phyloP scores from a whole-genome alignment of 2,113 vertebrate genomes.

The Plectropomus leopardus region DNA sequence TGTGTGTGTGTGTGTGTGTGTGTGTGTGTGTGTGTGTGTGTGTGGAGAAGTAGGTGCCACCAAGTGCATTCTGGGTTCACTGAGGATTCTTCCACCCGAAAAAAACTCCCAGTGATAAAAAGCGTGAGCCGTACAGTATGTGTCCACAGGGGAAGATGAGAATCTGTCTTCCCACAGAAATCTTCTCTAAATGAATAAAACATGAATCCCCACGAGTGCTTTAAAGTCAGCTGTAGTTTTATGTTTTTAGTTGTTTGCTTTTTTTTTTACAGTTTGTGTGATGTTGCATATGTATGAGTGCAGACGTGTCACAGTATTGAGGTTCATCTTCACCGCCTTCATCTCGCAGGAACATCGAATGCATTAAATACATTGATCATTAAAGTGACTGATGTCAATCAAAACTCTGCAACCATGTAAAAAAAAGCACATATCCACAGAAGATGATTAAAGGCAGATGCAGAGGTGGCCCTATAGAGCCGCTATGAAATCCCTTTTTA shows the following conservation, averaged over 20 bases:
- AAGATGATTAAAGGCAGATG: too few species aligned
- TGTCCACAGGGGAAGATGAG: neutral
- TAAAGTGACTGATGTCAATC: neutral
- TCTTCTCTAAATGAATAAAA: neutral
- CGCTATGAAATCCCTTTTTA: too few species aligned
- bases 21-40: neutral
- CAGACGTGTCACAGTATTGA: neutral
- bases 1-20: neutral
- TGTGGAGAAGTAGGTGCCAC: neutral
- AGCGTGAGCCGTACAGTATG: neutral
- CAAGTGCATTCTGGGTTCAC: neutral
- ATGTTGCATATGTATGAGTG: neutral
- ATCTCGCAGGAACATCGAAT: neutral
- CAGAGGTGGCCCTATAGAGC: too few species aligned
- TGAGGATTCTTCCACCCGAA: conserved; percentile 2
- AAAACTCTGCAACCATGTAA: neutral
- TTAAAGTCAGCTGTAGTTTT: neutral
- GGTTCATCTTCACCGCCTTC: neutral
- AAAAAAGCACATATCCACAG: too few species aligned
- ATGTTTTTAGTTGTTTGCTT: too few species aligned
- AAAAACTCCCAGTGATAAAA: conserved; percentile 13
- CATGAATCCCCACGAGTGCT: neutral
- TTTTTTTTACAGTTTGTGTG: neutral
- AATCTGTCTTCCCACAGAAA: neutral
- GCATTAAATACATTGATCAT: neutral